Evolutionary conservation across 2,113 vertebrate species (phyloP).

Genomic region (Apistogramma diplotaenia): DNA sequence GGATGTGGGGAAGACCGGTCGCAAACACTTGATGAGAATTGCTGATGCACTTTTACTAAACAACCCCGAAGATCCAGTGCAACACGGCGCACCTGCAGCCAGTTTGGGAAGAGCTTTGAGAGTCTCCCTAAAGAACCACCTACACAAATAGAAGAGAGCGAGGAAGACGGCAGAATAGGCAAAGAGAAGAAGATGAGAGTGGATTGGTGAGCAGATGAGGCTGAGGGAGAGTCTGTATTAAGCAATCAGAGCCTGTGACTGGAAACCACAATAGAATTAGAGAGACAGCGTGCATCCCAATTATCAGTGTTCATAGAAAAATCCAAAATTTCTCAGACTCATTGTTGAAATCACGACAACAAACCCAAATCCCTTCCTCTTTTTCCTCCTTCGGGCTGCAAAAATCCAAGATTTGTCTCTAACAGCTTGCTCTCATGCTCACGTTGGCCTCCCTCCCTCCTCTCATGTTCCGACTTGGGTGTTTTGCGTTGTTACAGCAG

Average conservation of each 20-base stretch:
- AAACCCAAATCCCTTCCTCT: not conserved
- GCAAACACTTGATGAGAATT: constrained; percentile 15
- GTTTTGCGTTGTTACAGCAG: not conserved
- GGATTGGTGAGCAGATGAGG: not conserved
- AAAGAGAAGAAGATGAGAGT: not conserved
- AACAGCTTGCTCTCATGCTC: not conserved
- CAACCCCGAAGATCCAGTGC: not conserved
- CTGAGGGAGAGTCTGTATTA: not conserved
- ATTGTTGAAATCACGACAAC: not conserved
- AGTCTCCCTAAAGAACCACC: not conserved
- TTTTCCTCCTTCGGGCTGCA: not conserved
- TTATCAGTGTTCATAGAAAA: constrained; percentile 1
- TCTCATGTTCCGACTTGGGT: not conserved
- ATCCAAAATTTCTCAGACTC: not conserved
- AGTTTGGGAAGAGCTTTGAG: not conserved
- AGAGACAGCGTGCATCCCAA: not conserved
- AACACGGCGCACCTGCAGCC: not conserved
- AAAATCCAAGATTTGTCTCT: not conserved
- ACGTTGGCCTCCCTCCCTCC: not conserved
- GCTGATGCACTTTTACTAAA: not conserved
- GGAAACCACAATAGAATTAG: not conserved
- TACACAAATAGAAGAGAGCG: not conserved
- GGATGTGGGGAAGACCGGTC: constrained; percentile 22
- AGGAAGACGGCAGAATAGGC: not conserved
- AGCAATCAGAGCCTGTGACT: not conserved